phyloP scores from a whole-genome alignment of 1,140 invertebrate genomes.

The Nephila pilipes region DNA sequence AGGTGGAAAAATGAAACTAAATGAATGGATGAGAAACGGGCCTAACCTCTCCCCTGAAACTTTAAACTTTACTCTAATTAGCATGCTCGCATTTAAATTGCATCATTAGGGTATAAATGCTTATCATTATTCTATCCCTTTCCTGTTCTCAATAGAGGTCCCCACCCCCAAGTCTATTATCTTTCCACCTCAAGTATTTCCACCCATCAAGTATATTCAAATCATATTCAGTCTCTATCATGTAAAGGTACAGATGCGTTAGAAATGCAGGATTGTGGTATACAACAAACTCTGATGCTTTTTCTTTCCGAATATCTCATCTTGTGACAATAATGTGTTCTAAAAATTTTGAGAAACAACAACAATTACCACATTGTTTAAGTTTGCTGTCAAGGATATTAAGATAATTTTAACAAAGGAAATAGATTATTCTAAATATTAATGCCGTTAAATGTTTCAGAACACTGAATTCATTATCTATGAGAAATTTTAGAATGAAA shows the following conservation, averaged over 20 bases:
- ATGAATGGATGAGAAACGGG: neutral
- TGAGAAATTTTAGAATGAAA: too few relatives aligned
- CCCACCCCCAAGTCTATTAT: conserved; percentile 7
- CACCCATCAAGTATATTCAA: conserved; percentile 31
- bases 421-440: too few relatives aligned
- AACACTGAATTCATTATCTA: too few relatives aligned
- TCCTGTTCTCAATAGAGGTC: neutral
- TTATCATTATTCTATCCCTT: conserved; percentile 60
- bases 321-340: too few relatives aligned
- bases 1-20: neutral
- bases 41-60: neutral
- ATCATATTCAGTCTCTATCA: neutral
- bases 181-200: neutral
- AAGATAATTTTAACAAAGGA: too few relatives aligned
- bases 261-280: neutral
- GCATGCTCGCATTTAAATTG: conserved; percentile 62
- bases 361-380: too few relatives aligned
- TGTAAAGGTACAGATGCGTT: neutral
- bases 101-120: conserved; percentile 47
- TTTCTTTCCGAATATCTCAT: neutral
- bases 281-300: neutral
- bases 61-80: conserved; percentile 49
- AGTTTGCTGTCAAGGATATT: too few relatives aligned
- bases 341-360: too few relatives aligned
- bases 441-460: too few relatives aligned